Evolutionary conservation across 1,140 invertebrate genomes (phyloP), one percentile per base, ranked within the genome.

Genomic region (Drosophila watanabei): DNA sequence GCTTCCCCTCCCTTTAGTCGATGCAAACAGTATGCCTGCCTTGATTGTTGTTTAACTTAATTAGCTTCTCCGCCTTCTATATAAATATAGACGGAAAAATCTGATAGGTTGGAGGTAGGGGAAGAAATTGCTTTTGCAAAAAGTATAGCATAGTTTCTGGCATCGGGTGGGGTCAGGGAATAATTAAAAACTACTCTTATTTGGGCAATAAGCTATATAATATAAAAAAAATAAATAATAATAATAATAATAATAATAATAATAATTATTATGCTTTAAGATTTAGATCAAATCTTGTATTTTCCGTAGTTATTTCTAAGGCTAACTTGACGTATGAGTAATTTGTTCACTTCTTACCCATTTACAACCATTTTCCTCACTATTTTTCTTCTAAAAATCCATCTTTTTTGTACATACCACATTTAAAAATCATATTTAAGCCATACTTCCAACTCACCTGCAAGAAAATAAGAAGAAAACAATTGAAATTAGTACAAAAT

Each of bases 21-120:
- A 43, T n/a, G 33, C 51, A 43, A 35, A 28, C 51, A 48, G 49
- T 49, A 43, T 35, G 62, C 30, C 59, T 41, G 75, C 6, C 71
- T 39, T 83, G 66, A 86, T 86, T 88, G 84, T 88, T 84, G 62
- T 60, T 83, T 89, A 88, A 88, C 73, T 84, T 81, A 89, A 89
- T 88, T 89, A 88, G 77, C 80, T 75, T 7, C 63, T 45, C 51
- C 45, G 61, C 37, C 46, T 43, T 35, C 39, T 46, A 49, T 59
- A 30, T 54, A 57, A 45, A n/a, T 66, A 61, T n/a, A 32, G 45
- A 32, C 3, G 14, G 5, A 30, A 71, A 52, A 35, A 41, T 58
- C 18, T 11, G 43, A 24, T 24, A 3, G 14, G 4, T 16, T 16
- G 2, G 13, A 4, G 32, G 28, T n/a, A n/a, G 32, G 24, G 66